phyloP scores from a whole-genome alignment of 2,888 invertebrate species.

The Leptinotarsa rubiginosa region DNA sequence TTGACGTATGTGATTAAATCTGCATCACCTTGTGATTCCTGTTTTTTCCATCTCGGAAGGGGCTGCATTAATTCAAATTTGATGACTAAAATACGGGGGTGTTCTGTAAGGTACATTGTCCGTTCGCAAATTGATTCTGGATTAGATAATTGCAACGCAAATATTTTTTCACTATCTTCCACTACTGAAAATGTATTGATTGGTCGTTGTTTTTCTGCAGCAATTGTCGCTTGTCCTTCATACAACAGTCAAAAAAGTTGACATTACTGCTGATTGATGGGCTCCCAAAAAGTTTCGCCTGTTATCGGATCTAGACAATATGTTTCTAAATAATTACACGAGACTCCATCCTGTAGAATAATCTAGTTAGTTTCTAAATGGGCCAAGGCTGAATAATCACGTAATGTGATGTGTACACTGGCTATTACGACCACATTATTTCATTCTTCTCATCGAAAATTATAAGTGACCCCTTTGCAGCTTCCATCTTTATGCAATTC shows the following conservation, averaged over 20 bases:
- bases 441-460: background rate
- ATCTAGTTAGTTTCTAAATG: background rate
- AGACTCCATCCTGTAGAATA: background rate
- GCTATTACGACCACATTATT: slow-evolving; percentile 2
- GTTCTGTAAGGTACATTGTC: background rate
- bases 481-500: background rate
- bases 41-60: background rate
- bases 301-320: background rate
- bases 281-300: background rate
- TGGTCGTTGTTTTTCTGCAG: background rate
- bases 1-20: background rate
- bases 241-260: background rate
- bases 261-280: background rate
- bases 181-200: too few relatives aligned
- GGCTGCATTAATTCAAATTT: background rate
- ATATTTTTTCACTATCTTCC: too few relatives aligned
- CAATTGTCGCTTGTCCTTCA: background rate
- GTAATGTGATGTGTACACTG: background rate
- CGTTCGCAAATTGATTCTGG: background rate
- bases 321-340: background rate
- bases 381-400: background rate
- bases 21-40: background rate
- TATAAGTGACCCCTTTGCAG: slow-evolving; percentile 4
- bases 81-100: background rate
- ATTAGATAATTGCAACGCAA: too few relatives aligned